phyloP scores from a whole-genome alignment of 1,140 invertebrate genomes.

The Habropoda laboriosa region DNA sequence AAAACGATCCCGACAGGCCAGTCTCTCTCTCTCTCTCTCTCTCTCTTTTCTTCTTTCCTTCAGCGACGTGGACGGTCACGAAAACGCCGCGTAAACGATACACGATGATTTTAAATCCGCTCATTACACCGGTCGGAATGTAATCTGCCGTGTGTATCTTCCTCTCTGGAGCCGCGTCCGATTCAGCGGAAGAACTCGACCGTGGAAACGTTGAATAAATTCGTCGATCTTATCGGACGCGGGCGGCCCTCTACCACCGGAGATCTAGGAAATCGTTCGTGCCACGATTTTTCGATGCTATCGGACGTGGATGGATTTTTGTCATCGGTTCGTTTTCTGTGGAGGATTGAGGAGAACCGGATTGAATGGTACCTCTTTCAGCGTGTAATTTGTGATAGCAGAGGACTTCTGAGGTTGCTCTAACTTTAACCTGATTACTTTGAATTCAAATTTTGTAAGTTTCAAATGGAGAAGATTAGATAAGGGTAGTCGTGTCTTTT shows the following conservation, averaged over 20 bases:
- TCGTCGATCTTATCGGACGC: slow-evolving; percentile 39
- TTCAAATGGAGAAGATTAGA: too few species aligned
- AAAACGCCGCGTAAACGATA: slow-evolving; percentile 45
- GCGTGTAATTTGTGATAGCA: neutral
- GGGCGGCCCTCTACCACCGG: neutral
- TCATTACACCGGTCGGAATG: slow-evolving; percentile 46
- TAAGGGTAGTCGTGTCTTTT: too few species aligned
- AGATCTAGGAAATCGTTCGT: slow-evolving; percentile 41
- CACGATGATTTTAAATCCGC: slow-evolving; percentile 52
- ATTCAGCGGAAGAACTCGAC: slow-evolving; percentile 46
- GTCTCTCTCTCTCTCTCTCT: too few species aligned
- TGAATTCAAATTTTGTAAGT: too few species aligned
- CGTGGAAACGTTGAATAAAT: slow-evolving; percentile 46
- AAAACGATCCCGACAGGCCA: slow-evolving; percentile 40
- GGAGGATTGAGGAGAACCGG: too few species aligned
- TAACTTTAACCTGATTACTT: too few species aligned
- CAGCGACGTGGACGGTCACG: slow-evolving; percentile 2
- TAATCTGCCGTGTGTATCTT: slow-evolving; percentile 44
- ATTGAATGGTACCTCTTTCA: neutral
- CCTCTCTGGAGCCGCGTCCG: slow-evolving; percentile 1
- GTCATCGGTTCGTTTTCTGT: neutral
- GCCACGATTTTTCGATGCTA: slow-evolving; percentile 23
- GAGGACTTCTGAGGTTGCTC: neutral
- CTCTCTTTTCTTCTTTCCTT: too few species aligned
- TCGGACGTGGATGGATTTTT: neutral